A percentile compares a stretch with the other conserved stretches of the same genome.
These are phyloP conservation scores for Yponomeuta plumbellus DNA, from an alignment of 2,888 invertebrate genomes.

Conservation along the genomic window DNA sequence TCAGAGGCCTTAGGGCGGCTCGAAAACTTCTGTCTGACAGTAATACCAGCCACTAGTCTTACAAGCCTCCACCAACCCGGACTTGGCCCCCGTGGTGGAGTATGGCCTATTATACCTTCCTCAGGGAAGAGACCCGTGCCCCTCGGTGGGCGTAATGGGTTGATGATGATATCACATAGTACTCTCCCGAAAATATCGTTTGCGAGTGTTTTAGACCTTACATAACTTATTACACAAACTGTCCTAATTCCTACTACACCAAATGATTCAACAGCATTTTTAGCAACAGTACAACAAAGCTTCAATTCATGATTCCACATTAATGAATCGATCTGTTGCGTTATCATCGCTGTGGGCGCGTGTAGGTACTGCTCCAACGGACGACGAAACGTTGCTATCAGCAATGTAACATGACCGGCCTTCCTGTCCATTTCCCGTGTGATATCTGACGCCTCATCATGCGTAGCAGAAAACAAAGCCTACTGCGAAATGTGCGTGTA, in stretches of 20 bases:
- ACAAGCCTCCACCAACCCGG: no score
- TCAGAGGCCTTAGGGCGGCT: no score
- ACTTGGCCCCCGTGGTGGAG: no score
- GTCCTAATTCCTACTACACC: background rate
- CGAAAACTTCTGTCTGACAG: no score
- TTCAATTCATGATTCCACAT: background rate
- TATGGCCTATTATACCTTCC: no score
- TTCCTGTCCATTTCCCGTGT: conserved; percentile 13
- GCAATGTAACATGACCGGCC: conserved; percentile 13
- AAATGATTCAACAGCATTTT: background rate
- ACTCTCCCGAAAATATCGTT: no score
- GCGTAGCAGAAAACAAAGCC: background rate
- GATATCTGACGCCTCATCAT: background rate
- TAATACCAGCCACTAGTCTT: no score
- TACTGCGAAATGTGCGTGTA: background rate
- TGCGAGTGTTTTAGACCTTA: no score
- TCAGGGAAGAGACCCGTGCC: no score
- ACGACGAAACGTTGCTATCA: conserved; percentile 11
- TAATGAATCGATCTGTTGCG: background rate
- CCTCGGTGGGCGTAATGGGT: no score
- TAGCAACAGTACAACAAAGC: background rate
- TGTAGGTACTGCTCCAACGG: background rate
- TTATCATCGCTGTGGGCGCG: background rate
- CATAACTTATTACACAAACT: background rate
- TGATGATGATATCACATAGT: no score